Conservation (phyloP, 2,797 vertebrate genomes). For the Molothrus ater region DNA sequence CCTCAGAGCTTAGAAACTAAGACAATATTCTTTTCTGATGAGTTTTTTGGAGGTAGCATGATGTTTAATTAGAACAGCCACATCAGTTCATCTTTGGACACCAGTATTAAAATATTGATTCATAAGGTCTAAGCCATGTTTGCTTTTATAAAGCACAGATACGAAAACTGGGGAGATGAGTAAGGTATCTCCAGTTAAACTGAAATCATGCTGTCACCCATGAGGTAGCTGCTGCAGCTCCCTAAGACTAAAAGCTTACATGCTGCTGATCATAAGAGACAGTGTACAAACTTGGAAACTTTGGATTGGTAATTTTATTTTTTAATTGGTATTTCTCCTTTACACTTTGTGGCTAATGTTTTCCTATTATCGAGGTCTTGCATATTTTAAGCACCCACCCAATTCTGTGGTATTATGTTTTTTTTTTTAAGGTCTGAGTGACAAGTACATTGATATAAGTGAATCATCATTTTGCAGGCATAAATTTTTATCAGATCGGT, state of each 20-base stretch:
- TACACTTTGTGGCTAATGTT: slow-evolving; percentile 74
- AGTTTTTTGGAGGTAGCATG: not conserved
- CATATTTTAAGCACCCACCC: slow-evolving; percentile 79
- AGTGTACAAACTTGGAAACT: not conserved
- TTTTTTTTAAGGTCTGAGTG: slow-evolving; percentile 76
- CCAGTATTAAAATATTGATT: not conserved
- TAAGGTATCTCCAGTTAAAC: not conserved
- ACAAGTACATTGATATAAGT: slow-evolving; percentile 81
- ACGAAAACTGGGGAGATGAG: not conserved
- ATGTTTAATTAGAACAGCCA: not conserved
- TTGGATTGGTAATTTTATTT: not conserved
- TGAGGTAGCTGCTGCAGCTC: not conserved
- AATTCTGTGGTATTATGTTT: slow-evolving; percentile 64
- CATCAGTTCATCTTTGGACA: not conserved
- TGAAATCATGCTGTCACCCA: not conserved
- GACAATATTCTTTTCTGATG: not conserved
- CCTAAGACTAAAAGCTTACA: not conserved
- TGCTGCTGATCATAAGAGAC: not conserved
- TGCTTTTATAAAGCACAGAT: not conserved
- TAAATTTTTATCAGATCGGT: slow-evolving; percentile 79
- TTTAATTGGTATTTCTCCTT: slow-evolving; percentile 58
- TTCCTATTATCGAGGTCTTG: slow-evolving; percentile 77
- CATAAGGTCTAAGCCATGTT: not conserved
- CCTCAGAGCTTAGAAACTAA: not conserved
- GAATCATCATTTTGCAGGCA: slow-evolving; percentile 81